Base-by-base conservation (phyloP, 2,113 vertebrate species). In the Podarcis cretensis region DNA sequence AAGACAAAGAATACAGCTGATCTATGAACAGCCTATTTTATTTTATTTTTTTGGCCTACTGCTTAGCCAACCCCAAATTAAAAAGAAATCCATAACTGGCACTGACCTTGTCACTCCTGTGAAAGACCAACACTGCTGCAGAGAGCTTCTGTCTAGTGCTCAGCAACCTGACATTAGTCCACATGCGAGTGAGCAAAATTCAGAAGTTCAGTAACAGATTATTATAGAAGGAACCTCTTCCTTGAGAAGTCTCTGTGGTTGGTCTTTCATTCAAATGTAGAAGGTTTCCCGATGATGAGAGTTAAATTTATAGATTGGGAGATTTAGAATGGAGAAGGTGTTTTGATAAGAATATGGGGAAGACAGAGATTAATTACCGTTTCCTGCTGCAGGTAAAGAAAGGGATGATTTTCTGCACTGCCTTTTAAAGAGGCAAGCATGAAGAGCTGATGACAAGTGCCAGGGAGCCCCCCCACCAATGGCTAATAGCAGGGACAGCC, bases 11-110 rank as follows among this genome's bases (percentile, higher is more conserved):
- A 85, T 0, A 0, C 82, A 88, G 73, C 14, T 32, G 37, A 59
- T 89, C 37, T 87, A 13, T 7, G 83, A 86, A 37, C 32, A 77
- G 71, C 37, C 37, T 37, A 37, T 37, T 37, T 37, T 37, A 37
- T 37, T 37, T 37, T 37, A 37, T 90, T 0, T 87, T 74, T 74
- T 94, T 92, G 88, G 80, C n/a, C 32, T 32, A 81, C 83, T 81
- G 21, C 5, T 25, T 30, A 37, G 21, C 5, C 57, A 77, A 78
- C 23, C 57, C 30, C 12, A 8, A 86, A 66, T 77, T 65, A 65
- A 85, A 40, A 92, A 86, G 93, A 92, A 35, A 81, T 1, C 0
- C 1, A 6, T 14, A 59, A 83, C 1, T 13, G 65, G 20, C 32
- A 86, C 37, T 75, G 76, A 85, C 87, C 37, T 71, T 30, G 87